phyloP scores from a whole-genome alignment of 2,113 vertebrate species.

The Silurus meridionalis region DNA sequence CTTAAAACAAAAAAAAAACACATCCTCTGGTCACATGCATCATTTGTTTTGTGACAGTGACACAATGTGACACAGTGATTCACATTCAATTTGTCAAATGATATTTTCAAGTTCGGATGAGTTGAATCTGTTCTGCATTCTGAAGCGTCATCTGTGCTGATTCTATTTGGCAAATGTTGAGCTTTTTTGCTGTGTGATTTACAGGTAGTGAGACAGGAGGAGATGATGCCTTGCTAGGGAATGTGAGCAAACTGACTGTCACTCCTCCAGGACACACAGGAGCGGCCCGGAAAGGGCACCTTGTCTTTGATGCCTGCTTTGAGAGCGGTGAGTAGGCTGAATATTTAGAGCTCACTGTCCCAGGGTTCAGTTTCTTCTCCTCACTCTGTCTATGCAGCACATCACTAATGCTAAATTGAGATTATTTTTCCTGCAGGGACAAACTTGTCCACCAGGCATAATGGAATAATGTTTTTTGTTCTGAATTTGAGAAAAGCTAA shows the following conservation, averaged over 20 bases:
- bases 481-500: background rate
- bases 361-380: background rate
- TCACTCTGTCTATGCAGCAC: background rate
- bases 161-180: conserved; percentile 41
- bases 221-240: conserved; percentile 89
- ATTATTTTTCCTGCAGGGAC: background rate
- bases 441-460: background rate
- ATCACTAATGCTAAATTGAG: background rate
- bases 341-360: background rate
- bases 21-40: background rate
- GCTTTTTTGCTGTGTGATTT: conserved; percentile 22
- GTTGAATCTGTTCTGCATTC: conserved; percentile 20
- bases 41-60: background rate
- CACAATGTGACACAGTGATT: too few relatives aligned
- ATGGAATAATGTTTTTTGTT: background rate
- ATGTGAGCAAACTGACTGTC: conserved; percentile 86
- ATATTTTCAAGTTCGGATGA: background rate
- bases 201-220: conserved; percentile 81
- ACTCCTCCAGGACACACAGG: conserved; percentile 83
- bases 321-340: conserved; percentile 87
- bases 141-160: conserved; percentile 1
- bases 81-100: background rate
- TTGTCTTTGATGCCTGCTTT: conserved; percentile 96
- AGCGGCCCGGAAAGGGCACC: conserved; percentile 84
- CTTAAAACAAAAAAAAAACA: background rate